Evolutionary conservation across 2,888 invertebrate species (phyloP).

Genomic region (Atrina japonica): DNA sequence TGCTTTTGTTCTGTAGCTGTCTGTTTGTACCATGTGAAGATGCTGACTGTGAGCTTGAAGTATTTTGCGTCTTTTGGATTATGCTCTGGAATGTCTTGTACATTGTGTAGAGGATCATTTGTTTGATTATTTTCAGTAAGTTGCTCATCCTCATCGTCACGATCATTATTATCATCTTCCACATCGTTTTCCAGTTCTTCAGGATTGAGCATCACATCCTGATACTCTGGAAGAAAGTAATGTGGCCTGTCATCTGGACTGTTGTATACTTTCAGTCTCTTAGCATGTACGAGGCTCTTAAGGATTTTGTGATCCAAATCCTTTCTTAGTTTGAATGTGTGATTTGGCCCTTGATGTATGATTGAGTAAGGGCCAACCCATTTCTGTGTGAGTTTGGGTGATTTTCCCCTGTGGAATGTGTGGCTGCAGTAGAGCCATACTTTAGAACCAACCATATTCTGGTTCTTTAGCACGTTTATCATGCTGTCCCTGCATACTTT

Average conservation of each 20-base stretch:
- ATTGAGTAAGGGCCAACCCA: constrained; percentile 46
- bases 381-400: constrained; percentile 33
- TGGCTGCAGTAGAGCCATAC: constrained; percentile 42
- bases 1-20: too few relatives aligned
- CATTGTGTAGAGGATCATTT: too few relatives aligned
- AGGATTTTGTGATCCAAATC: not conserved
- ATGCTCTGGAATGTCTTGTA: too few relatives aligned
- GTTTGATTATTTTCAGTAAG: too few relatives aligned
- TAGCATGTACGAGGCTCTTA: constrained; percentile 34
- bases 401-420: constrained; percentile 21
- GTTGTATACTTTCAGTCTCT: constrained; percentile 25
- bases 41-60: too few relatives aligned
- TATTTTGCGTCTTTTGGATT: too few relatives aligned
- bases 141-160: too few relatives aligned
- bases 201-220: too few relatives aligned
- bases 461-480: constrained; percentile 40
- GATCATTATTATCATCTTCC: too few relatives aligned
- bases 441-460: constrained; percentile 30
- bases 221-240: too few relatives aligned
- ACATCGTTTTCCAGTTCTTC: too few relatives aligned
- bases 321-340: constrained; percentile 28
- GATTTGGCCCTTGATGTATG: constrained; percentile 18
- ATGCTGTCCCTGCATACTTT: constrained; percentile 43
- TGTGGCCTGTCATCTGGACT: constrained; percentile 14
- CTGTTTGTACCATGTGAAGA: too few relatives aligned